Evolutionary conservation across 2,888 invertebrate species (phyloP).

Genomic region (Apamea monoglypha): DNA sequence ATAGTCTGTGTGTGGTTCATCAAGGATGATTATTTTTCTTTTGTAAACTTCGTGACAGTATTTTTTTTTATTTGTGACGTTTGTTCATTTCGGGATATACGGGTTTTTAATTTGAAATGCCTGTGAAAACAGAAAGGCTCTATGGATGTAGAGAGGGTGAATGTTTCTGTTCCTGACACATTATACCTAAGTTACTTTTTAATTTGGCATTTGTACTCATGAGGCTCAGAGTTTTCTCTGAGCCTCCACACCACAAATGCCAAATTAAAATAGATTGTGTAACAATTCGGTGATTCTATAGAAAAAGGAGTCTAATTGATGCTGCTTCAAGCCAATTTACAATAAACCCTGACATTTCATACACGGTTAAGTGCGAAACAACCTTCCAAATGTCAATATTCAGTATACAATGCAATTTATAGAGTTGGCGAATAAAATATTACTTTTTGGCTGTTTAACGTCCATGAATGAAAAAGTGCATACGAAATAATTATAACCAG

Average conservation of each 20-base stretch:
- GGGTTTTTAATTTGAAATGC: slow-evolving; percentile 58
- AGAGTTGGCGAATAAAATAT: not conserved
- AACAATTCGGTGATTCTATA: not conserved
- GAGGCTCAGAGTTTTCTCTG: too few species aligned
- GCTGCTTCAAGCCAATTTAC: slow-evolving; percentile 14
- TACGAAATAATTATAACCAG: not conserved
- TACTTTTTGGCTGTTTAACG: not conserved
- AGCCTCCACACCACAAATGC: not conserved
- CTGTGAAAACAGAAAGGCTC: slow-evolving; percentile 26
- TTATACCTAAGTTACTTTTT: not conserved
- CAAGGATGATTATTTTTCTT: slow-evolving; percentile 49
- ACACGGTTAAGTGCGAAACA: slow-evolving; percentile 19
- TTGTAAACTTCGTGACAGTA: slow-evolving; percentile 39
- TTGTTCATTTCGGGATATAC: slow-evolving; percentile 36
- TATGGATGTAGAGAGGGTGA: not conserved
- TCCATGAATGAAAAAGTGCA: not conserved
- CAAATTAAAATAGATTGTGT: slow-evolving; percentile 9
- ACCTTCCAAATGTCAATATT: slow-evolving; percentile 35
- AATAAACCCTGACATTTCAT: slow-evolving; percentile 53
- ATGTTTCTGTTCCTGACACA: not conserved
- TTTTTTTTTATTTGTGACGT: slow-evolving; percentile 30
- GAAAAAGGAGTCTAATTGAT: slow-evolving; percentile 13
- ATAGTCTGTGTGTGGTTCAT: slow-evolving; percentile 51
- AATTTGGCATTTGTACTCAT: too few species aligned
- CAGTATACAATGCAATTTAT: slow-evolving; percentile 1